These are phyloP conservation scores for Amblyjoppa proteus DNA, from an alignment of 2,888 invertebrate species.

Conservation along the genomic window DNA sequence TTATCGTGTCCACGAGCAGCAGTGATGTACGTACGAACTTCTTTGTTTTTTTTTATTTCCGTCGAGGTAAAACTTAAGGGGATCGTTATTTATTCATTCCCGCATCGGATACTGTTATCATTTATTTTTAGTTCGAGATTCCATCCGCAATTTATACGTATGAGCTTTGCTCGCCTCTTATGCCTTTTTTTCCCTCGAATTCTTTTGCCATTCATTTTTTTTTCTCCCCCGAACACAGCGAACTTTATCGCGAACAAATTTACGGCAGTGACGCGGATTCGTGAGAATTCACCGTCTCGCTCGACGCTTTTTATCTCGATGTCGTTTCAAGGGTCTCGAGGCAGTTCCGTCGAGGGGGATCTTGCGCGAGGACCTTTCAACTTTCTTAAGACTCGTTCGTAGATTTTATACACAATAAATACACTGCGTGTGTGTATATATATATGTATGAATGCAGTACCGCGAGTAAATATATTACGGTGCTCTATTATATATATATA, in stretches of 20 bases:
- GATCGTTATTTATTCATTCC: background rate
- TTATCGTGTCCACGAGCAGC: background rate
- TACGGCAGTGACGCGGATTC: conserved; percentile 7
- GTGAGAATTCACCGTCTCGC: background rate
- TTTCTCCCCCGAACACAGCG: background rate
- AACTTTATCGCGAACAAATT: conserved; percentile 20
- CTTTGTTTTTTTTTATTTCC: conserved; percentile 6
- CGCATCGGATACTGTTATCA: background rate
- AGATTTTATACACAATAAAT: conserved; percentile 18
- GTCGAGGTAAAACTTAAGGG: no score
- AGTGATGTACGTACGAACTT: background rate
- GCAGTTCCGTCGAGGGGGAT: conserved; percentile 36
- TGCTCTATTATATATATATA: conserved; percentile 36
- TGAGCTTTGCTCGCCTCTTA: background rate
- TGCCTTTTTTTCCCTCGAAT: background rate
- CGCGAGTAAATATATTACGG: conserved; percentile 29
- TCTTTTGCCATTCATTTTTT: background rate
- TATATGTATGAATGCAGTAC: background rate
- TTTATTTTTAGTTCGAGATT: conserved; percentile 8
- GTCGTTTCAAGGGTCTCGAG: conserved; percentile 28
- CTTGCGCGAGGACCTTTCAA: conserved; percentile 57
- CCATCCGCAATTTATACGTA: conserved; percentile 1
- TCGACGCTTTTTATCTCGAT: conserved; percentile 48
- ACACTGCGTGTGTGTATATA: background rate
- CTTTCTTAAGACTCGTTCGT: conserved; percentile 35